Base-by-base conservation (phyloP, 2,888 invertebrate genomes). In the Eledona agricola region DNA sequence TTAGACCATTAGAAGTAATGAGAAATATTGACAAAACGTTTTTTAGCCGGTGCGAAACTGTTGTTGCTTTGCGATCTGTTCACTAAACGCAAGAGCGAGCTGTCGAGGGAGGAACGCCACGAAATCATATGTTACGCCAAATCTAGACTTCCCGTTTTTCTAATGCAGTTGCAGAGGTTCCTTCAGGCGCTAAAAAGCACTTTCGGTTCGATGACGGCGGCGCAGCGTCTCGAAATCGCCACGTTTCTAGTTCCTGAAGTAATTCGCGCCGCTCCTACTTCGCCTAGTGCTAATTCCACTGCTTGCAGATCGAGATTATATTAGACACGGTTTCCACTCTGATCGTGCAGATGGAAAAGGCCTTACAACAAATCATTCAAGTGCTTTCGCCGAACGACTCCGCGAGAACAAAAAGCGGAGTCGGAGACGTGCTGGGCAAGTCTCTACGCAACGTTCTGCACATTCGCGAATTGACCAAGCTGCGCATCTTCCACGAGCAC, bases 171-270 rank as follows among this genome's bases (percentile, higher is more conserved):
- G 47, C 80, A 83, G 51, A 80, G 81, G 59, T 78, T 86, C 51
- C 68, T 86, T 31, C 80, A 83, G 56, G 83, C 81, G 35, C 78
- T 83, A 29, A 81, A 83, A 60, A 79, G 77, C 38, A 83, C 84
- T 25, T 81, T 85, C 62, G 78, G 81, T 43, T 78, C 80, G 26
- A 78, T 86, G 68, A 79, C 79, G 25, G 75, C 78, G 7, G 75
- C 79, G 7, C 84, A 86, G 65, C 77, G 84, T 60, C 77, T 81
- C 53, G 83, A 85, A 63, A 79, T 87, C 54, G 84, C 85, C 15
- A 79, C 81, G 25, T 85, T 83, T 74, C 77, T 86, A 62, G 84
- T 85, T 66, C 86, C 86, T 61, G 85, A 87, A 78, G 85, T 85
- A 73, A 43, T 12, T 17, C 3, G 2, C 10, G 19, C 9, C 12